Evolutionary conservation across 2,888 invertebrate genomes (phyloP).

Genomic region (Hemithea aestivaria): DNA sequence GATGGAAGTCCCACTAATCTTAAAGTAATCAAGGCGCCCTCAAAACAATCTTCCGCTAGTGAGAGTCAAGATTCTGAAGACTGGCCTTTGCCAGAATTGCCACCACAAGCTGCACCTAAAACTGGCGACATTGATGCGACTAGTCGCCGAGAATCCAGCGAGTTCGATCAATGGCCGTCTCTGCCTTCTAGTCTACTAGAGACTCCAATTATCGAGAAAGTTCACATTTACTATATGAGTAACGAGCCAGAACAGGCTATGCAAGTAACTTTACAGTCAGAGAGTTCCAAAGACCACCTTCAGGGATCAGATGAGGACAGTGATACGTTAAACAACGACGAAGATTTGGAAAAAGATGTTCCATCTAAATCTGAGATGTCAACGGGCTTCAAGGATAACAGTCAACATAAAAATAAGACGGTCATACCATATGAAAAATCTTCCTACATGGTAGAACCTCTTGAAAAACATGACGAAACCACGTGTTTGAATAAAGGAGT

Average conservation of each 20-base stretch:
- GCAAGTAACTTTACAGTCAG: conserved; percentile 84
- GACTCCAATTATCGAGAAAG: conserved; percentile 85
- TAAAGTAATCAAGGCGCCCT: conserved; percentile 45
- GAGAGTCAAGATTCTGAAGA: conserved; percentile 87
- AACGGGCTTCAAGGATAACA: conserved; percentile 51
- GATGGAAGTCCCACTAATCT: conserved; percentile 49
- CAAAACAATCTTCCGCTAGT: conserved; percentile 69
- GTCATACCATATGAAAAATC: conserved; percentile 72
- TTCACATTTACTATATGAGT: conserved; percentile 88
- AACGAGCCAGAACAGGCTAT: conserved; percentile 88
- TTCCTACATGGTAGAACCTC: conserved; percentile 72
- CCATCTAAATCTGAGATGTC: conserved; percentile 66
- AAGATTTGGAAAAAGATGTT: conserved; percentile 77
- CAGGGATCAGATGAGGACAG: conserved; percentile 84
- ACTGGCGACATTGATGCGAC: conserved; percentile 39
- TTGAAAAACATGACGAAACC: conserved; percentile 61
- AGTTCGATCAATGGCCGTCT: conserved; percentile 90
- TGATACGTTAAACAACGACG: conserved; percentile 83
- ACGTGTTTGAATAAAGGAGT: conserved; percentile 61
- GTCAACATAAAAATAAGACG: conserved; percentile 54
- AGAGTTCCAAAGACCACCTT: conserved; percentile 82
- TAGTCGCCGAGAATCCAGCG: conserved; percentile 76
- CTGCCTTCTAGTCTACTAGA: conserved; percentile 86
- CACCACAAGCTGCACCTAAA: conserved; percentile 72
- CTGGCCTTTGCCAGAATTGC: conserved; percentile 87